Evolutionary conservation across 2,113 vertebrate genomes (phyloP).

Genomic region (Perognathus longimembris): DNA sequence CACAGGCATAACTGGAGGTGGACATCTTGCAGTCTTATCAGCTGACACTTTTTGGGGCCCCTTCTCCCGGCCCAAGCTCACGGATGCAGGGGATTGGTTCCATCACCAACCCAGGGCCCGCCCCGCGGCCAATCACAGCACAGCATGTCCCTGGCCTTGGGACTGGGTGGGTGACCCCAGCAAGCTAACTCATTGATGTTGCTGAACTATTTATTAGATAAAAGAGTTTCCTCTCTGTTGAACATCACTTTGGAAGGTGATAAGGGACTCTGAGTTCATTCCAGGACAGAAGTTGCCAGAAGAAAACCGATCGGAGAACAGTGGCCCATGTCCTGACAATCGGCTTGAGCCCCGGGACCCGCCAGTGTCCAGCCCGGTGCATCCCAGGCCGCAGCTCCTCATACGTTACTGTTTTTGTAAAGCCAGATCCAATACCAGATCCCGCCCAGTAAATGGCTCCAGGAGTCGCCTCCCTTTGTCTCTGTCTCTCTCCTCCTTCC

Average conservation of each 20-base stretch:
- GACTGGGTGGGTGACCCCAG: not conserved
- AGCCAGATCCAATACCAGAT: not conserved
- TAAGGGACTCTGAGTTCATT: not conserved
- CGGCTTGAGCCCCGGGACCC: not conserved
- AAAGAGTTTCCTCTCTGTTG: not conserved
- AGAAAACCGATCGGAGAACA: not conserved
- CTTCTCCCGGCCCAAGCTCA: not conserved
- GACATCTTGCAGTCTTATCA: no score
- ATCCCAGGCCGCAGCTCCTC: accelerated
- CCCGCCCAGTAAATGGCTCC: not conserved
- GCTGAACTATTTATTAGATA: not conserved
- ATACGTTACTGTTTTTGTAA: not conserved
- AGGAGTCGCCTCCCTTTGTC: not conserved
- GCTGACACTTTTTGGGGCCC: no score
- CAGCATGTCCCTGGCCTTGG: no score
- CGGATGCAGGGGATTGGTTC: not conserved
- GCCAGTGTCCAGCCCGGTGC: no score
- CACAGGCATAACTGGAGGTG: not conserved
- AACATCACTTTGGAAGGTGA: not conserved
- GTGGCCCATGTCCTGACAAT: accelerated
- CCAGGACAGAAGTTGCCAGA: not conserved
- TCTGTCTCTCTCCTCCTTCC: not conserved
- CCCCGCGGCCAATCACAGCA: not conserved
- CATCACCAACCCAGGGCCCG: not conserved
- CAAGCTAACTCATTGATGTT: not conserved